Conservation (phyloP, 2,888 invertebrate genomes). For the Creontiades dilutus region DNA sequence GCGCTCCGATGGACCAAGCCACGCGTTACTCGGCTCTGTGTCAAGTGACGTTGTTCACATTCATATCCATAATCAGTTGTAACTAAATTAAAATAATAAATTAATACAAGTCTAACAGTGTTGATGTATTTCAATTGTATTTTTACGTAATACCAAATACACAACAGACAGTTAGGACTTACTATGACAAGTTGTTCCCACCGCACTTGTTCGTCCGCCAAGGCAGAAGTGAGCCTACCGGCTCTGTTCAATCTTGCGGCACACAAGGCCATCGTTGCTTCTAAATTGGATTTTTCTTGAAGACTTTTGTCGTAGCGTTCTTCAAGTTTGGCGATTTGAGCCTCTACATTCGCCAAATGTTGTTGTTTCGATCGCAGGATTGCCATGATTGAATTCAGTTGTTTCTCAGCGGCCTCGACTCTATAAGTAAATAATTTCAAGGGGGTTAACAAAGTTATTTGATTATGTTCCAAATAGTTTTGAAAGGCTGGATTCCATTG, state of each 20-base stretch:
- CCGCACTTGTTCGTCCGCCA: conserved; percentile 91
- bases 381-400: conserved; percentile 87
- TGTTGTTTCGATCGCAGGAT: conserved; percentile 89
- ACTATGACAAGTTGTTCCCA: conserved; percentile 82
- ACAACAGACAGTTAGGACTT: neutral
- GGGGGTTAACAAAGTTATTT: neutral
- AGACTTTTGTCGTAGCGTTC: conserved; percentile 86
- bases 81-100: too few species aligned
- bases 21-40: too few species aligned
- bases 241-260: conserved; percentile 89
- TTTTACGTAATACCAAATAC: too few species aligned
- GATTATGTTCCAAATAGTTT: neutral
- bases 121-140: too few species aligned
- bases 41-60: too few species aligned
- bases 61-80: too few species aligned
- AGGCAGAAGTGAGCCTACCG: conserved; percentile 90
- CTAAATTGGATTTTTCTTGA: conserved; percentile 86
- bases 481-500: too few species aligned
- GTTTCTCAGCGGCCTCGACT: conserved; percentile 87
- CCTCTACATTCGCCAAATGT: conserved; percentile 90
- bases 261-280: conserved; percentile 87
- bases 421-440: conserved; percentile 77
- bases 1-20: too few species aligned
- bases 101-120: too few species aligned
- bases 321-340: conserved; percentile 81